phyloP scores from a whole-genome alignment of 2,888 invertebrate species.

The Mycogona germanica region DNA sequence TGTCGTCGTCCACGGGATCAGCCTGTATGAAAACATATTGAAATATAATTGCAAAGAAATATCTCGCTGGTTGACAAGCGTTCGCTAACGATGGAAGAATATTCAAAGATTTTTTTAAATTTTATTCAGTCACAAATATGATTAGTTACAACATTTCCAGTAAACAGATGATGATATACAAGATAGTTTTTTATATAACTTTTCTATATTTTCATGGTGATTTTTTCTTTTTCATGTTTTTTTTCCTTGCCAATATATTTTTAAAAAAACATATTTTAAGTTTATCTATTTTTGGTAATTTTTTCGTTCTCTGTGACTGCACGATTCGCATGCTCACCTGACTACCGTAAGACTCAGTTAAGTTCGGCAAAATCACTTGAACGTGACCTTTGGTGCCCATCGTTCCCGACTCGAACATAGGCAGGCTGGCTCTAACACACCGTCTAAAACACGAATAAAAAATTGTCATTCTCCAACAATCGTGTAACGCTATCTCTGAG shows the following conservation, averaged over 20 bases:
- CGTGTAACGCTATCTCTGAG: background rate
- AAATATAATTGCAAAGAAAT: no score
- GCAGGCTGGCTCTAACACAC: constrained; percentile 33
- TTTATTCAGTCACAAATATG: background rate
- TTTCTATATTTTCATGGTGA: no score
- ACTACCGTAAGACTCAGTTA: constrained; percentile 36
- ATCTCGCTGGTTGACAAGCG: no score
- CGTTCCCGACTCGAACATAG: constrained; percentile 36
- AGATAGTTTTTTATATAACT: no score
- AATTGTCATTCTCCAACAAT: background rate
- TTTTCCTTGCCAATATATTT: no score
- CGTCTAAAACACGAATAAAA: constrained; percentile 23
- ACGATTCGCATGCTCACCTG: constrained; percentile 1
- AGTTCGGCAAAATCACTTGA: constrained; percentile 34
- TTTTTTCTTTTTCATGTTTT: no score
- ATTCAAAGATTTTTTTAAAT: no score
- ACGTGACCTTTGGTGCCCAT: constrained; percentile 33
- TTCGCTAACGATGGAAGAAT: no score
- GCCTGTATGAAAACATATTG: constrained; percentile 25
- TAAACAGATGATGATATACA: no score
- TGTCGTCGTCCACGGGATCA: constrained; percentile 34
- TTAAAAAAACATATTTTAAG: no score
- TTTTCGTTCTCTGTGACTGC: no score
- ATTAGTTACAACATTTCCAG: background rate
- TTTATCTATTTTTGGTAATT: no score